Evolutionary conservation across 2,888 invertebrate species (phyloP).

Genomic region (Cyclophora punctaria): DNA sequence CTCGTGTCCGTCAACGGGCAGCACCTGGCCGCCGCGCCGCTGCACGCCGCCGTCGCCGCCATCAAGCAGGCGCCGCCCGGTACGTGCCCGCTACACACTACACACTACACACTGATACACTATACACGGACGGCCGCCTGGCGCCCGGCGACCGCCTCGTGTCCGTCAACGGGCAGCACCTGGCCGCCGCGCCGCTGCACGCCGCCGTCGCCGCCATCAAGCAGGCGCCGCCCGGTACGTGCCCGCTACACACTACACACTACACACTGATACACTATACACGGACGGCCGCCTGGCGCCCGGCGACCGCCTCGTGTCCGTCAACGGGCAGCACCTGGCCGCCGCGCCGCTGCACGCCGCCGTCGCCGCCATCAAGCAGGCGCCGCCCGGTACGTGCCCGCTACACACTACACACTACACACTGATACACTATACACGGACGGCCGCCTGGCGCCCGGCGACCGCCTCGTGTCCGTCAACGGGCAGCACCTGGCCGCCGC

Average conservation of each 20-base stretch:
- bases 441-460: slow-evolving; percentile 92
- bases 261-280: too few relatives aligned
- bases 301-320: slow-evolving; percentile 88
- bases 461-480: slow-evolving; percentile 89
- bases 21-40: slow-evolving; percentile 83
- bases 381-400: slow-evolving; percentile 70
- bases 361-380: slow-evolving; percentile 90
- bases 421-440: too few relatives aligned
- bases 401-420: neutral
- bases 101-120: too few relatives aligned
- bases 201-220: slow-evolving; percentile 92
- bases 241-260: neutral
- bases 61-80: slow-evolving; percentile 86
- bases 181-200: slow-evolving; percentile 87
- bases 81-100: slow-evolving; percentile 1
- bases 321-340: slow-evolving; percentile 87
- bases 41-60: slow-evolving; percentile 91
- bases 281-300: slow-evolving; percentile 93
- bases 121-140: slow-evolving; percentile 91
- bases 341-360: slow-evolving; percentile 88
- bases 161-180: slow-evolving; percentile 86
- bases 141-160: slow-evolving; percentile 92
- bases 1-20: slow-evolving; percentile 87
- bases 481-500: slow-evolving; percentile 85
- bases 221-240: slow-evolving; percentile 78